Percentiles rank a stretch among this genome's conserved stretches.
phyloP scores from a whole-genome alignment of 2,113 vertebrate genomes.

The Butorides virescens region DNA sequence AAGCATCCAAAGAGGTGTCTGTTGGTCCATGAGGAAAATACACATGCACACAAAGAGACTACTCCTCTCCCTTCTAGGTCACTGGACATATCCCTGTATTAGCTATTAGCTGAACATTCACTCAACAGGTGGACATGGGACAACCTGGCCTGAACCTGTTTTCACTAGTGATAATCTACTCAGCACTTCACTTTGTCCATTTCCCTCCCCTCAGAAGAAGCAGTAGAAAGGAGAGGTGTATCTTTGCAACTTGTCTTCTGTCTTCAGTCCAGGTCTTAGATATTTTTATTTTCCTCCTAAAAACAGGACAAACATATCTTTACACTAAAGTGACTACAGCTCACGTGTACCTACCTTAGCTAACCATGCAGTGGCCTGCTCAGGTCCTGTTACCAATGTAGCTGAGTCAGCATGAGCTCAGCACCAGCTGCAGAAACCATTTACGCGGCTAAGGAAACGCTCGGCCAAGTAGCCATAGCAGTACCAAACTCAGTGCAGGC shows the following conservation, averaged over 20 bases:
- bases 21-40: background rate
- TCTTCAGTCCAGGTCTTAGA: background rate
- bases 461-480: background rate
- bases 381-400: background rate
- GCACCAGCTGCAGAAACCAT: background rate
- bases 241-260: background rate
- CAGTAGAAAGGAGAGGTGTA: background rate
- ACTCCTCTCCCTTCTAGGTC: background rate
- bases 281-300: background rate
- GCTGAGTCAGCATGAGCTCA: background rate
- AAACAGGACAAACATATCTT: background rate
- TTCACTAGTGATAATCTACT: background rate
- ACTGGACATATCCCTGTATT: background rate
- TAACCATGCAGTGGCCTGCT: background rate
- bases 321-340: background rate
- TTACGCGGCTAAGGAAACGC: background rate
- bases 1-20: background rate
- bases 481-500: background rate
- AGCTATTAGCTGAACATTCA: background rate
- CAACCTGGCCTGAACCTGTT: background rate
- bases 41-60: fast-evolving
- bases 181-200: background rate
- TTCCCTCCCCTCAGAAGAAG: background rate
- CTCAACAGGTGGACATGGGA: background rate
- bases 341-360: background rate